Base-by-base conservation (phyloP, 2,888 invertebrate genomes). In the Perdita meconis region DNA sequence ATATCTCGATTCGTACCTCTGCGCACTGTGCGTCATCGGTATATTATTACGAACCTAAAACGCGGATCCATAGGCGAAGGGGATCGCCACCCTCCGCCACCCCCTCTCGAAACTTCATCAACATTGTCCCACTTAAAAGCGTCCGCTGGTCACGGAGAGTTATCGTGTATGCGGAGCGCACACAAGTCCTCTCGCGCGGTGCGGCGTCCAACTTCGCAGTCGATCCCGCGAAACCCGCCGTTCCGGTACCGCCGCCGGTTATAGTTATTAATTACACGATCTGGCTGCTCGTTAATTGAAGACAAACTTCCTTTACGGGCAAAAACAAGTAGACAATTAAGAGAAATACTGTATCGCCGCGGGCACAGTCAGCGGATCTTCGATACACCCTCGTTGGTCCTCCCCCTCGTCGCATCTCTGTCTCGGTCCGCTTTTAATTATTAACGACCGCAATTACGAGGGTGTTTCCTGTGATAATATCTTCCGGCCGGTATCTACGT, bases 391-490 rank as follows among this genome's bases (percentile, higher is more conserved):
- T 36, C 66, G 64, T 47, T 44, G 26, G 26, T 55, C 51, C 63
- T 44, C 64, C 69, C 40, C 55, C 66, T 8, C 50, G 6, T 40
- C n/a, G 36, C 22, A 34, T 3, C 63, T 26, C 38, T 8, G 2
- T 57, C 61, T 59, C 42, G 38, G 61, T 57, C 40, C 16, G 40
- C 61, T 77, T 82, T 56, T 64, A 78, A 76, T 82, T 84, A 84
- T 80, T 80, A 84, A 81, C 71, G 73, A 66, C 34, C 64, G 68
- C 65, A 78, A 84, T 85, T 83, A 78, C 63, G 34, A 36, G 42
- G 44, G 50, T 78, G 80, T 74, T 83, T 79, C 79, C 81, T 73
- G 44, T 64, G 73, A 80, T 81, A 85, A 84, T 55, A 83, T 83
- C 83, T 60, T 63, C 47, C 51, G 47, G 44, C 40, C 47, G 53